Conservation (phyloP, 2,113 vertebrate species). For the Dipodomys spectabilis region DNA sequence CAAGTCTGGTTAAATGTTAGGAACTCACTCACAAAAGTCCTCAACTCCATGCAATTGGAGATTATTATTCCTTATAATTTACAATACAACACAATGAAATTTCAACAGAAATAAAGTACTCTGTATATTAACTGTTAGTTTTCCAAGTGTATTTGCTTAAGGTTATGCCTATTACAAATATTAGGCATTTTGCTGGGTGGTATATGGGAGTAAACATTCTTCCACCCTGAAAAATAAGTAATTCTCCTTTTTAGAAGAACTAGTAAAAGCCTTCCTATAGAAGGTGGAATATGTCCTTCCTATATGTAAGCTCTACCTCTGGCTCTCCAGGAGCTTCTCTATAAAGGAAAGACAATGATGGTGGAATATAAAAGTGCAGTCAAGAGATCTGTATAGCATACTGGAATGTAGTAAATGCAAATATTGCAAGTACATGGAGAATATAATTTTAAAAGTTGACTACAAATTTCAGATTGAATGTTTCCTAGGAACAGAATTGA, state of each 20-base stretch:
- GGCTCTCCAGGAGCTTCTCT: neutral
- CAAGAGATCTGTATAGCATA: neutral
- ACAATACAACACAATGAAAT: neutral
- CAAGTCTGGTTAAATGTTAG: neutral
- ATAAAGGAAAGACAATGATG: neutral
- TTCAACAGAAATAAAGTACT: slow-evolving; percentile 12
- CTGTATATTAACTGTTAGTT: neutral
- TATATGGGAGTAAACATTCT: neutral
- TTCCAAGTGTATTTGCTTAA: neutral
- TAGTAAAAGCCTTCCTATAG: neutral
- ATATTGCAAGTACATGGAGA: neutral
- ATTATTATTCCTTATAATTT: neutral
- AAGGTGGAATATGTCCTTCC: neutral
- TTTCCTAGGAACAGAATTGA: neutral
- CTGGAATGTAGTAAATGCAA: neutral
- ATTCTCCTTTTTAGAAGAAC: neutral
- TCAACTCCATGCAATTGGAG: neutral
- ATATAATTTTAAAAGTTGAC: neutral
- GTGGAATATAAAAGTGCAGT: neutral
- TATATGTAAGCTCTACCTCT: no score
- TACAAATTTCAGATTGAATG: neutral
- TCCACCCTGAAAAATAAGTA: neutral
- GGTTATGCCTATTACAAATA: neutral
- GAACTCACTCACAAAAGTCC: neutral
- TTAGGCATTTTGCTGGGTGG: neutral